Conservation (phyloP, 2,113 vertebrate species). For the Odobenus rosmarus region DNA sequence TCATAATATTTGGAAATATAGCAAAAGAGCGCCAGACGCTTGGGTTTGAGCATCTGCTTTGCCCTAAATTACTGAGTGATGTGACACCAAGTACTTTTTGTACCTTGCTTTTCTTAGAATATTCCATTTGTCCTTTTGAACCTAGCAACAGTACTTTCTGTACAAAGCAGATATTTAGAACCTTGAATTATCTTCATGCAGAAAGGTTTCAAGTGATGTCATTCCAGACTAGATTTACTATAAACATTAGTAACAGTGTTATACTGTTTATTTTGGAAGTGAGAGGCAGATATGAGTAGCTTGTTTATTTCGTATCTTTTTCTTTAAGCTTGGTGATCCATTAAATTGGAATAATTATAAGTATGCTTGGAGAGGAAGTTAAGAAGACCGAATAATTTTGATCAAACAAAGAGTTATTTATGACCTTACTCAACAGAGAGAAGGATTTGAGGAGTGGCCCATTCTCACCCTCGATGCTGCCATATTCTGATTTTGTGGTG, state of each 20-base stretch:
- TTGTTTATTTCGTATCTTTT: neutral
- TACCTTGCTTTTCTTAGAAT: neutral
- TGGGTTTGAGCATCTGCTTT: neutral
- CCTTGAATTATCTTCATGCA: neutral
- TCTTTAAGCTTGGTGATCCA: neutral
- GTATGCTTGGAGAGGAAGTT: neutral
- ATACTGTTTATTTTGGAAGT: neutral
- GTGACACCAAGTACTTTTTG: neutral
- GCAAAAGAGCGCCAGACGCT: neutral
- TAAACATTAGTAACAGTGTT: neutral
- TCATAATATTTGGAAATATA: neutral
- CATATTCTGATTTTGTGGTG: neutral
- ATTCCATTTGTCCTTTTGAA: neutral
- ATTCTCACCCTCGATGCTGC: fast-evolving
- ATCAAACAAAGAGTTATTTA: neutral
- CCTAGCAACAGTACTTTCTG: neutral
- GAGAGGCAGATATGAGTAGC: neutral
- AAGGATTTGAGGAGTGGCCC: neutral
- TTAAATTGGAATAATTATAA: constrained; percentile 45
- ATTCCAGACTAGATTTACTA: constrained; percentile 3
- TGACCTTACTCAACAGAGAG: neutral
- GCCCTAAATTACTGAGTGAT: neutral
- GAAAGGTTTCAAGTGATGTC: neutral
- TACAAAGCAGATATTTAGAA: neutral
- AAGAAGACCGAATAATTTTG: constrained; percentile 6